Conservation (phyloP, 1,140 invertebrate genomes). For the Ooceraea biroi region DNA sequence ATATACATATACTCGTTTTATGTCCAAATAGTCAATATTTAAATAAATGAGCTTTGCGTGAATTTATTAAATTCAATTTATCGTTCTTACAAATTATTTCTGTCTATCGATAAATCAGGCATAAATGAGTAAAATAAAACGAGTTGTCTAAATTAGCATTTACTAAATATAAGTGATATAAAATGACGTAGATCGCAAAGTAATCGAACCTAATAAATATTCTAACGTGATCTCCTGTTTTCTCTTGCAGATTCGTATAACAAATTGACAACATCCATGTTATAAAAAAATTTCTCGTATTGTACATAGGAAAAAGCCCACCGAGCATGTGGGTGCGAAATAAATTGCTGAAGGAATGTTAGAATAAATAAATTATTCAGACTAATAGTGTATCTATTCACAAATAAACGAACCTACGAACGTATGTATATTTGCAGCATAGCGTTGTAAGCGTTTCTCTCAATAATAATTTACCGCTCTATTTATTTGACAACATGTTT, state of each 20-base stretch:
- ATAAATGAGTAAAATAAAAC: neutral
- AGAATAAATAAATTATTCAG: conserved; percentile 54
- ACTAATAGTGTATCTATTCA: conserved; percentile 27
- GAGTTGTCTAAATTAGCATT: neutral
- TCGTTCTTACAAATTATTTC: conserved; percentile 21
- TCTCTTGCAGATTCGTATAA: conserved; percentile 82
- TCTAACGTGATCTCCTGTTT: conserved; percentile 49
- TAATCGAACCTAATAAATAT: neutral
- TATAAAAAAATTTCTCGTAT: conserved; percentile 65
- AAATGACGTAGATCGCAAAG: neutral
- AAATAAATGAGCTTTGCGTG: conserved; percentile 1
- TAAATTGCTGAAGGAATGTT: conserved; percentile 38
- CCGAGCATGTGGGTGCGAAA: conserved; percentile 24
- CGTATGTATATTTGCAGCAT: neutral
- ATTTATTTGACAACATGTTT: neutral
- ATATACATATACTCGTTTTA: neutral
- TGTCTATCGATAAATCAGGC: neutral
- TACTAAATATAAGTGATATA: neutral
- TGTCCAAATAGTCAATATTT: neutral
- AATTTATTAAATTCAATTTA: neutral
- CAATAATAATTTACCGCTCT: neutral
- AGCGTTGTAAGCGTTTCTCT: neutral
- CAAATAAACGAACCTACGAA: conserved; percentile 3
- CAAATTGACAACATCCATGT: conserved; percentile 53
- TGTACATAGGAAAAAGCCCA: conserved; percentile 78